These are phyloP conservation scores for Thripadectes ignobilis DNA, from an alignment of 2,797 vertebrate genomes.

Conservation along the genomic window DNA sequence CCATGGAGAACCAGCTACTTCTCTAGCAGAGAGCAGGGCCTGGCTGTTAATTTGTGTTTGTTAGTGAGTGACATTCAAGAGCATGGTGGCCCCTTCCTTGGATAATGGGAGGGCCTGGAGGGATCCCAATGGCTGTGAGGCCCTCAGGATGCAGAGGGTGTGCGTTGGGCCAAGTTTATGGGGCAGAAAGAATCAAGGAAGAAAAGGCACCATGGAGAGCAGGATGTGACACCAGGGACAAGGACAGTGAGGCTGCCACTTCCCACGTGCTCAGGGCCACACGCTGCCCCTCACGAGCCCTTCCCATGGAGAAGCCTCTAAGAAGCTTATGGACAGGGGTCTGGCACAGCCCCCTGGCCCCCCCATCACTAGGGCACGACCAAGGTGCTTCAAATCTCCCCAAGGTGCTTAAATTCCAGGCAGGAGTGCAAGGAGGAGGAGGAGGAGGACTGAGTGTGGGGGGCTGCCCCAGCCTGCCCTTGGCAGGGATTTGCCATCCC, in stretches of 20 bases:
- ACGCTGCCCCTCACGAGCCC: not conserved
- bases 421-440: not conserved
- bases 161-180: fast-evolving
- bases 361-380: not conserved
- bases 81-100: fast-evolving
- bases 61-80: fast-evolving
- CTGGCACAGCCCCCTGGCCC: fast-evolving
- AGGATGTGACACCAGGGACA: not conserved
- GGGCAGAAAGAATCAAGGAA: not conserved
- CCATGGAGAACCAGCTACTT: not conserved
- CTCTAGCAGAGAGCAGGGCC: not conserved
- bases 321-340: not conserved
- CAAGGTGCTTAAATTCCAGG: not conserved
- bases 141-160: fast-evolving
- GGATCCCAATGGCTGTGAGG: fast-evolving
- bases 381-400: not conserved
- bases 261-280: not conserved
- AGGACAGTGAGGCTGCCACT: fast-evolving
- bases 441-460: not conserved
- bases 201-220: not conserved
- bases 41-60: not conserved
- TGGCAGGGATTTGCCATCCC: not conserved
- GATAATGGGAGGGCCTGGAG: fast-evolving
- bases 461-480: fast-evolving
- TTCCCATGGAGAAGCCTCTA: not conserved